phyloP scores from a whole-genome alignment of 2,113 vertebrate species.

The Otolemur garnettii region DNA sequence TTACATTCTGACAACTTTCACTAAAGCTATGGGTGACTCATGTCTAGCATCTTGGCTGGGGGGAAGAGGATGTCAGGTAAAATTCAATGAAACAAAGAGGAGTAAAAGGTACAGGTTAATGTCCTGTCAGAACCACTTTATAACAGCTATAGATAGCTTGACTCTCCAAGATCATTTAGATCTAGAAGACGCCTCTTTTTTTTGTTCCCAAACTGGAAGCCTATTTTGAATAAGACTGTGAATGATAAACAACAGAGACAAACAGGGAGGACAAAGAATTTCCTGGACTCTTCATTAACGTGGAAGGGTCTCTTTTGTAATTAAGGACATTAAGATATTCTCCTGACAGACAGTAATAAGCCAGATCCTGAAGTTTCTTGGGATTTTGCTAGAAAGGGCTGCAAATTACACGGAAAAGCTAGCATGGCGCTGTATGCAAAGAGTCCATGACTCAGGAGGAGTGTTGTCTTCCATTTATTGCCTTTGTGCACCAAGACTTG shows the following conservation, averaged over 20 bases:
- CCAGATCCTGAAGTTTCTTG: neutral
- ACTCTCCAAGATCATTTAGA: neutral
- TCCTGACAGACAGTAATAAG: neutral
- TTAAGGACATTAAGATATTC: conserved; percentile 22
- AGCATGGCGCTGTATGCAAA: neutral
- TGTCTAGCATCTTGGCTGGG: conserved; percentile 60
- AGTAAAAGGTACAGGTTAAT: neutral
- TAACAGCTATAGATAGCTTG: neutral
- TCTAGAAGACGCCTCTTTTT: neutral
- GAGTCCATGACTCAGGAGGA: neutral
- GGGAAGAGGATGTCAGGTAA: conserved; percentile 30
- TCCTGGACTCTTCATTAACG: neutral
- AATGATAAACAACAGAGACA: neutral
- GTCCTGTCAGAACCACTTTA: neutral
- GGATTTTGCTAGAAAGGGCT: conserved; percentile 4
- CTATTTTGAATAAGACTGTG: conserved; percentile 5
- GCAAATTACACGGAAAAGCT: neutral
- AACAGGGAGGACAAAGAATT: neutral
- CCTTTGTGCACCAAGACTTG: conserved; percentile 21
- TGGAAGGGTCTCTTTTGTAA: neutral
- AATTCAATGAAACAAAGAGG: neutral
- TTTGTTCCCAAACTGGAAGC: neutral
- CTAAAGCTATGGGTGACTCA: conserved; percentile 61
- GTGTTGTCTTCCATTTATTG: conserved; percentile 42
- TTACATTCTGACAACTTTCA: conserved; percentile 60